Percentiles rank a stretch among this genome's conserved stretches.
Conservation (phyloP, 2,888 invertebrate species). For the Caenorhabditis japonica region DNA sequence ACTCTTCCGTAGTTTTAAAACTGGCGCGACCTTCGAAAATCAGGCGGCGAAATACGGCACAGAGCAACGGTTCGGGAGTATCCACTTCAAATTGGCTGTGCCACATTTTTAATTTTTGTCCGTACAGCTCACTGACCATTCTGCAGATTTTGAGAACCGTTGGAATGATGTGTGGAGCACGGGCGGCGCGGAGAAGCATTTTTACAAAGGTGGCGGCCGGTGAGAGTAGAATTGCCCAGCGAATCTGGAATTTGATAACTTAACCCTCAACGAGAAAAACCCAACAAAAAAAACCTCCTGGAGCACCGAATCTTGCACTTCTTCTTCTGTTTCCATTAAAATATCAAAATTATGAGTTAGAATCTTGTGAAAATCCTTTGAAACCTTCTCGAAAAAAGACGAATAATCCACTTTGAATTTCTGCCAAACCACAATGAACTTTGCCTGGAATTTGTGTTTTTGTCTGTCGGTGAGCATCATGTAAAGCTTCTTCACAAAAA, state of each 20-base stretch:
- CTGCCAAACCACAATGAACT: background rate
- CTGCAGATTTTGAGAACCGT: background rate
- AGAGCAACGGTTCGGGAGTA: background rate
- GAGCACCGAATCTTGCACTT: background rate
- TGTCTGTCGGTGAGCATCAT: background rate
- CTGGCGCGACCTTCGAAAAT: background rate
- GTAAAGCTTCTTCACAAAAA: constrained; percentile 1
- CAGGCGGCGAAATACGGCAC: background rate
- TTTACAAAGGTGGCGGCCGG: background rate
- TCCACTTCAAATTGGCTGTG: background rate
- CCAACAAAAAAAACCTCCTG: background rate
- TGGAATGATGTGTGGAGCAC: background rate
- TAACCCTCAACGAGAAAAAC: background rate
- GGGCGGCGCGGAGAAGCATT: background rate
- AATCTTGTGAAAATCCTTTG: no score
- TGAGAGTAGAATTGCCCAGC: background rate
- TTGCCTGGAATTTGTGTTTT: background rate
- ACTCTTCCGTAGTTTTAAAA: background rate
- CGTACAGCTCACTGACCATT: background rate
- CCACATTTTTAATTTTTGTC: background rate
- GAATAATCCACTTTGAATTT: background rate
- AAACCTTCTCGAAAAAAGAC: constrained; percentile 3
- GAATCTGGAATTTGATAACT: background rate
- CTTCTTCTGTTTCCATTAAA: no score
- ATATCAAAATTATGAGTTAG: no score